Base-by-base conservation (phyloP, 2,888 invertebrate species). In the Zootermopsis nevadensis region DNA sequence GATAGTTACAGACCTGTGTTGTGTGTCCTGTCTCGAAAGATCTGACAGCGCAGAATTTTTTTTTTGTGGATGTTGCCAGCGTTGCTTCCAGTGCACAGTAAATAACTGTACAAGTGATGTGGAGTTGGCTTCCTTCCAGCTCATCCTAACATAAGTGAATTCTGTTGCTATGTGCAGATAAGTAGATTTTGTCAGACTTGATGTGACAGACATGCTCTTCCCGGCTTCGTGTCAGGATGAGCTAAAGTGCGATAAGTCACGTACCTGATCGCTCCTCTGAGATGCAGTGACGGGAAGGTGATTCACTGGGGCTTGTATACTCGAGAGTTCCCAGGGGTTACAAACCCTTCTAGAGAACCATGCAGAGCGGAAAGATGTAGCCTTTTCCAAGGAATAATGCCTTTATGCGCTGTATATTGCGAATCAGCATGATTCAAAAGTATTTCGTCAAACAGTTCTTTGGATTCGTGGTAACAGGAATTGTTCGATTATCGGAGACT, bases 81-180 rank as follows among this genome's bases (percentile, higher is more conserved):
- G 48, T 48, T 15, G 7, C 53, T 2, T 15, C 24, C 8, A 15
- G 6, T 60, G n/a, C 27, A 0, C 69, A 33, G 15, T 69, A 69
- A 69, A 31, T 69, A 69, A 69, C 31, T 31, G 15, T 22, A 69
- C 31, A 30, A 69, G 33, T 33, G 30, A 33, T 31, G 33, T 31
- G 33, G 19, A 19, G 31, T 31, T 69, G 69, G 69, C 69, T 27
- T n/a, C 1, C 22, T 69, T 69, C 69, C 69, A 69, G 69, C 69
- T 31, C 66, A 66, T 48, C 48, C 48, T 48, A 19, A 60, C 60
- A 60, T n/a, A 60, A 60, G 60, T 60, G 60, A 60, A 60, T 27
- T 27, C 48, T 48, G 48, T 48, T 15, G 48, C 48, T 48, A 12
- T 48, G 48, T 8, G 60, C 27, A 60, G 60, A 60, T 60, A 60